phyloP scores from a whole-genome alignment of 2,113 vertebrate species.

The Todiramphus chloris region DNA sequence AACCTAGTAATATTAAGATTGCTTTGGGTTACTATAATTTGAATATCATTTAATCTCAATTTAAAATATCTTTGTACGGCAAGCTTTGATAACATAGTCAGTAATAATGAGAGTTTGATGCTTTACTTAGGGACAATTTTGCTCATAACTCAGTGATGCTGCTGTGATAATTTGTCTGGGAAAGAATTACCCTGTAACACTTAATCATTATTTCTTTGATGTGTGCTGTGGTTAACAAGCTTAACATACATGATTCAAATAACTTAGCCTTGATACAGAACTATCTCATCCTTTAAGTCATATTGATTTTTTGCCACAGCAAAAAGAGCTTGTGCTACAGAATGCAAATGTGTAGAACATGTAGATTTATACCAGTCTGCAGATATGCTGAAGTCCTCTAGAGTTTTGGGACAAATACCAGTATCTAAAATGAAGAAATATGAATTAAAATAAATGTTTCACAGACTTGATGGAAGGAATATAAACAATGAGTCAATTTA shows the following conservation, averaged over 20 bases:
- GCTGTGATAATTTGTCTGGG: slow-evolving; percentile 42
- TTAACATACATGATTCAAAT: slow-evolving; percentile 55
- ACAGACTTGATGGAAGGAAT: background rate
- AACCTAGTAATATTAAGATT: slow-evolving; percentile 13
- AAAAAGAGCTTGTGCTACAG: background rate
- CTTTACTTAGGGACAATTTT: slow-evolving; percentile 30
- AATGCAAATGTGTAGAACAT: background rate
- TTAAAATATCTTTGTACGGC: slow-evolving; percentile 5
- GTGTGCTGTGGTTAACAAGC: slow-evolving; percentile 44
- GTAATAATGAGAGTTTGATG: slow-evolving; percentile 26
- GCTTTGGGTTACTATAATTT: slow-evolving; percentile 15
- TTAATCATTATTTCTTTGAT: slow-evolving; percentile 70
- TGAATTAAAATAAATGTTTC: background rate
- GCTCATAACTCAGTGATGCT: slow-evolving; percentile 10
- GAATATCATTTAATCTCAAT: slow-evolving; percentile 35
- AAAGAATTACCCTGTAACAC: slow-evolving; percentile 44
- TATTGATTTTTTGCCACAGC: background rate
- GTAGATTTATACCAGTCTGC: background rate
- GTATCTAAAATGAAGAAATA: background rate
- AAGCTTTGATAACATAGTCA: slow-evolving; percentile 20
- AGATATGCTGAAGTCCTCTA: background rate
- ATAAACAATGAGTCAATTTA: background rate
- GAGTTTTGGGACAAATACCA: rapidly evolving
- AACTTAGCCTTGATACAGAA: slow-evolving; percentile 8
- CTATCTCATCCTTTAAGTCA: slow-evolving; percentile 1